Evolutionary conservation across 2,113 vertebrate species (phyloP).

Genomic region (Oreochromis spilurus): DNA sequence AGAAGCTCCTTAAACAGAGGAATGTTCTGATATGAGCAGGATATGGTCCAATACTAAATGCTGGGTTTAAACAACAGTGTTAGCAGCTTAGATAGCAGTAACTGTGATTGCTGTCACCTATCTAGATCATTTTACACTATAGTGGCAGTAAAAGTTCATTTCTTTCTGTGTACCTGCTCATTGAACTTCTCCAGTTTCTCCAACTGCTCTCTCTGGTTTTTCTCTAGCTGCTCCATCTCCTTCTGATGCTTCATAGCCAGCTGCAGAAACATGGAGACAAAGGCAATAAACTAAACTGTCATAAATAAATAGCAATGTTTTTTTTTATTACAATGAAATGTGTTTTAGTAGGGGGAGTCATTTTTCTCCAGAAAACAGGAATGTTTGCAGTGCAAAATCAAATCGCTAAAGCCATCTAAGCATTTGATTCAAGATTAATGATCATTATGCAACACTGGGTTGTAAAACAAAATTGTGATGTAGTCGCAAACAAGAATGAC

Average conservation of each 20-base stretch:
- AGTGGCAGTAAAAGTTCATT: neutral
- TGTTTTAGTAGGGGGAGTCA: neutral
- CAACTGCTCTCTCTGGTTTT: slow-evolving; percentile 91
- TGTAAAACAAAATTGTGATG: neutral
- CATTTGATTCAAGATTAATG: neutral
- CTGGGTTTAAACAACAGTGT: neutral
- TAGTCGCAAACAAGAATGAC: accelerated
- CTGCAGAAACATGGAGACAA: slow-evolving; percentile 57
- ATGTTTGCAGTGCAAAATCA: neutral
- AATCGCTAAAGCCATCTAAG: neutral
- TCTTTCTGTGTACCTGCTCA: slow-evolving; percentile 84
- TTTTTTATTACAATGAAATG: neutral
- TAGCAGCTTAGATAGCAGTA: neutral
- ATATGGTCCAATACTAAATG: neutral
- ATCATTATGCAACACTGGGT: neutral
- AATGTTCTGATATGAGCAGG: neutral
- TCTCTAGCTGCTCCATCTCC: slow-evolving; percentile 95
- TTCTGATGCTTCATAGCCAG: slow-evolving; percentile 97
- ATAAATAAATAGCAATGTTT: neutral
- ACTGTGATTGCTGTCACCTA: no score
- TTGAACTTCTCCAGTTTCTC: slow-evolving; percentile 96
- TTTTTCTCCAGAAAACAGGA: neutral
- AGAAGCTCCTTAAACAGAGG: neutral
- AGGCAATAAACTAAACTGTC: neutral
- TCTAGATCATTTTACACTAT: neutral